These are phyloP conservation scores for Pteropus alecto DNA, from an alignment of 2,113 vertebrate genomes.

Conservation along the genomic window DNA sequence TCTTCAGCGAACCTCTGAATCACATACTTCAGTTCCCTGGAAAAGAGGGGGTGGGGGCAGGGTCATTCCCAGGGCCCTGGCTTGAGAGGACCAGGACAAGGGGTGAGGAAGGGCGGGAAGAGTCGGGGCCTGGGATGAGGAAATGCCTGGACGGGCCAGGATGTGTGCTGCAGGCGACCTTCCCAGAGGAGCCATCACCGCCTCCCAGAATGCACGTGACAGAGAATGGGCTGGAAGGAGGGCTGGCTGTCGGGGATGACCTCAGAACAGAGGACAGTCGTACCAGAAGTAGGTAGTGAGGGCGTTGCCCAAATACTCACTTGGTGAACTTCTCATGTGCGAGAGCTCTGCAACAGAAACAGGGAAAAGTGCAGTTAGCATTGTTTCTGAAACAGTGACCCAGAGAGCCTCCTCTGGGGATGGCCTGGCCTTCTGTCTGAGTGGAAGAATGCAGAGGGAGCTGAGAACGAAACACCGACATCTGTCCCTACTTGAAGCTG, in stretches of 20 bases:
- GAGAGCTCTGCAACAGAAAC: conserved; percentile 89
- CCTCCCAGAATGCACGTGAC: fast-evolving
- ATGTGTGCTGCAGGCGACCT: fast-evolving
- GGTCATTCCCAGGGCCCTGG: background rate
- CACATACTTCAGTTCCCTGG: conserved; percentile 97
- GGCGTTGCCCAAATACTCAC: conserved; percentile 85
- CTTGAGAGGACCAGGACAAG: background rate
- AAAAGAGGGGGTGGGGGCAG: background rate
- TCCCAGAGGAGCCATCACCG: fast-evolving
- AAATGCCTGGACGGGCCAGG: fast-evolving
- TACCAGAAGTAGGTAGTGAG: fast-evolving
- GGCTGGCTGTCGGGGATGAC: fast-evolving
- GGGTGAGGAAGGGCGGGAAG: no score
- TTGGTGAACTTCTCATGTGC: conserved; percentile 99
- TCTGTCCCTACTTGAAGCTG: background rate
- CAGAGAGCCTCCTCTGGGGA: background rate
- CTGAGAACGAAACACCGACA: fast-evolving
- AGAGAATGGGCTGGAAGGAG: fast-evolving
- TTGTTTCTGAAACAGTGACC: background rate
- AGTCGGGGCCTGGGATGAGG: background rate
- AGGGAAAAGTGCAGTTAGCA: conserved; percentile 13
- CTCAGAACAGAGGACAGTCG: fast-evolving
- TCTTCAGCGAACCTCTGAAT: conserved; percentile 99
- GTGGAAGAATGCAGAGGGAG: background rate
- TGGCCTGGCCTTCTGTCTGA: fast-evolving